phyloP scores from a whole-genome alignment of 2,113 vertebrate species.

The Corvus moneduloides region DNA sequence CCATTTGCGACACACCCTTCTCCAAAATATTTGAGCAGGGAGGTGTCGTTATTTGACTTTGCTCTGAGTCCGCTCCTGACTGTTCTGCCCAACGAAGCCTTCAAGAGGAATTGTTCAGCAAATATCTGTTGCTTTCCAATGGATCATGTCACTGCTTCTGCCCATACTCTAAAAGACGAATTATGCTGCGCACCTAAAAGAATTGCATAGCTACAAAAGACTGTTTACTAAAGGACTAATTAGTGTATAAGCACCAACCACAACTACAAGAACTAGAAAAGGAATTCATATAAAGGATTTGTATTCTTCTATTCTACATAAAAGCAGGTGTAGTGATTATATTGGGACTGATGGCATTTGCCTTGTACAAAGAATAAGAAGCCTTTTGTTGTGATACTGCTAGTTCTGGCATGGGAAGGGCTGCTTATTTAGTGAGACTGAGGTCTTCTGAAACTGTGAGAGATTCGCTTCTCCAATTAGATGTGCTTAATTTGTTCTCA shows the following conservation, averaged over 20 bases:
- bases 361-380: background rate
- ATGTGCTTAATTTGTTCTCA: conserved; percentile 24
- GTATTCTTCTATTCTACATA: background rate
- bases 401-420: background rate
- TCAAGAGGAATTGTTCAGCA: background rate
- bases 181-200: background rate
- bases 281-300: background rate
- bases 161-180: background rate
- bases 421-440: background rate
- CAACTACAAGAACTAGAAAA: background rate
- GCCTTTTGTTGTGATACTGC: background rate
- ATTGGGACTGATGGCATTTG: background rate
- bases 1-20: background rate
- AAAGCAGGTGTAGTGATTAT: background rate
- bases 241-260: background rate
- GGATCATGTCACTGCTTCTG: background rate
- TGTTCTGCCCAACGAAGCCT: background rate
- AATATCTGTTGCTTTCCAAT: background rate
- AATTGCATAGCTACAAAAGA: background rate
- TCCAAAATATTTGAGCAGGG: background rate
- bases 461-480: conserved; percentile 7
- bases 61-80: background rate
- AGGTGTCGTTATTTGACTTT: background rate
- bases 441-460: background rate
- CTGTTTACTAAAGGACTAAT: background rate